Evolutionary conservation across 1,140 invertebrate species (phyloP).

Genomic region (Hycleus cichorii): DNA sequence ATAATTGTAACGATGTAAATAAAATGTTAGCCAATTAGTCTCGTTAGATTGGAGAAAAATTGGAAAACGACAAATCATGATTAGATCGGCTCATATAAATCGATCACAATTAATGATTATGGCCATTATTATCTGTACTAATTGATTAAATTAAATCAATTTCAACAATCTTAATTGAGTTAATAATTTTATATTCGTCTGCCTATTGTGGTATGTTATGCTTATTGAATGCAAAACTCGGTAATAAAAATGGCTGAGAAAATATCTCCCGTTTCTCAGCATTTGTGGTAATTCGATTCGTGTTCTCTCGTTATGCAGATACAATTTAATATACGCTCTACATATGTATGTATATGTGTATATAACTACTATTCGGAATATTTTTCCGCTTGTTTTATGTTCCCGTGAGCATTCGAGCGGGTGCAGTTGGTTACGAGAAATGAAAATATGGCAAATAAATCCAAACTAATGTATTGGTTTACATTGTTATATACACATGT

Average conservation of each 20-base stretch:
- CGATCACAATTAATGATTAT: not conserved
- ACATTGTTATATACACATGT: not conserved
- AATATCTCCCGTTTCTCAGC: no score
- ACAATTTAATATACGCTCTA: slow-evolving; percentile 13
- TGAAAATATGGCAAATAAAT: slow-evolving; percentile 17
- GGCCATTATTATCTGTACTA: not conserved
- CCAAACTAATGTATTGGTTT: slow-evolving; percentile 20
- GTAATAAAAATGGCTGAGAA: no score
- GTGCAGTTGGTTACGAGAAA: slow-evolving; percentile 11
- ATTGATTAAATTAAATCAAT: no score
- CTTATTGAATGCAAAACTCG: no score
- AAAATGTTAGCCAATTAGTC: no score
- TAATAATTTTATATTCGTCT: no score
- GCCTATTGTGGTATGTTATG: no score
- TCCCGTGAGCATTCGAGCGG: slow-evolving; percentile 5
- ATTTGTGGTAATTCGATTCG: slow-evolving; percentile 12
- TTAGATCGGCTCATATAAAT: not conserved
- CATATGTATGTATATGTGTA: slow-evolving; percentile 9
- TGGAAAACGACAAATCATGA: not conserved
- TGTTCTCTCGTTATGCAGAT: slow-evolving; percentile 5
- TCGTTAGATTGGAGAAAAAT: no score
- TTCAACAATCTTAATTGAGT: no score
- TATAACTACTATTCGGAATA: slow-evolving; percentile 7
- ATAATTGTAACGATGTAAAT: no score
- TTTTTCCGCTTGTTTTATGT: slow-evolving; percentile 21